phyloP scores from a whole-genome alignment of 1,140 invertebrate species.

The Drosophila subobscura region DNA sequence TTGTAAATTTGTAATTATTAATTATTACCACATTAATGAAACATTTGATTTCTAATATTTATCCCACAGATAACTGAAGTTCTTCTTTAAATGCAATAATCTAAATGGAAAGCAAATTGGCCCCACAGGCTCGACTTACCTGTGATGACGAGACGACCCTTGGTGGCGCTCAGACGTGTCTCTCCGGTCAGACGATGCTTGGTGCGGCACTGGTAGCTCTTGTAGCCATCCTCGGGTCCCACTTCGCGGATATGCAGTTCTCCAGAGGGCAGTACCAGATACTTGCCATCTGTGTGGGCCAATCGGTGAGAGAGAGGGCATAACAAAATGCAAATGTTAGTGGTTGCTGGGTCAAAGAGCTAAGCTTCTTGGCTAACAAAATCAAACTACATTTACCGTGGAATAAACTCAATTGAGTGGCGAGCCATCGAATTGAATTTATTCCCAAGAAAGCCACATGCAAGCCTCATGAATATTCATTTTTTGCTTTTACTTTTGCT shows the following conservation, averaged over 20 bases:
- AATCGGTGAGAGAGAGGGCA: conserved; percentile 11
- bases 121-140: conserved; percentile 88
- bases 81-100: conserved; percentile 1
- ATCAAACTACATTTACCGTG: neutral
- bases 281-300: conserved; percentile 91
- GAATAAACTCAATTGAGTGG: conserved; percentile 42
- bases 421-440: conserved; percentile 38
- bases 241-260: conserved; percentile 97
- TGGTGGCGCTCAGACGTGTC: conserved; percentile 95
- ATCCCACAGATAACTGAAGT: conserved; percentile 25
- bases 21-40: no score
- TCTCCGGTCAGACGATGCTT: conserved; percentile 97
- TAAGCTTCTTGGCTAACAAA: neutral
- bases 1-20: no score
- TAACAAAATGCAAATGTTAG: conserved; percentile 44
- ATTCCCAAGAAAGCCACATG: conserved; percentile 53
- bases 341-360: neutral
- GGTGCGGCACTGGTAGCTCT: conserved; percentile 96
- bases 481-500: neutral
- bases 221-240: conserved; percentile 96
- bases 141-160: conserved; percentile 96
- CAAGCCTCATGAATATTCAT: conserved; percentile 9
- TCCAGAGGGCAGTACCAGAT: conserved; percentile 95
- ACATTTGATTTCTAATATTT: no score
- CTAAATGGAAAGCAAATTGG: conserved; percentile 41